Percentiles rank a stretch among this genome's conserved stretches.
phyloP scores from a whole-genome alignment of 2,888 invertebrate species.

The Drosophila silvestris region DNA sequence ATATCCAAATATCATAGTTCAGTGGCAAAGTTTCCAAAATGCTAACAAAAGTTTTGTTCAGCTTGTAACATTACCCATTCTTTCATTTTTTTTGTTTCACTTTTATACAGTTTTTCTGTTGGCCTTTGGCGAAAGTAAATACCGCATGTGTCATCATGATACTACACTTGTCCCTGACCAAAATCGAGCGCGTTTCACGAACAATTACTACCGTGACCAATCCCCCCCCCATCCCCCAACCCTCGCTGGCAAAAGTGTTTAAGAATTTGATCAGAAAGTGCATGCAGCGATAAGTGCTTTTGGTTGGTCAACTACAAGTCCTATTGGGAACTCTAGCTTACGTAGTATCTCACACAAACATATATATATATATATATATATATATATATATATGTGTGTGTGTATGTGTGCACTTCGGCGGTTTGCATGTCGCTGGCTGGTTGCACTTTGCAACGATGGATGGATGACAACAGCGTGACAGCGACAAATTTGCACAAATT shows the following conservation, averaged over 20 bases:
- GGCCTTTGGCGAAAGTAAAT: slow-evolving; percentile 3
- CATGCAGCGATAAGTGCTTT: slow-evolving; percentile 12
- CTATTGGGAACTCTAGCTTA: not conserved
- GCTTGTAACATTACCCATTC: not conserved
- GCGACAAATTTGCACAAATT: slow-evolving; percentile 58
- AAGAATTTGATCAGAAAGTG: slow-evolving; percentile 6
- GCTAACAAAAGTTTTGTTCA: not conserved
- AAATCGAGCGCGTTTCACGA: not conserved
- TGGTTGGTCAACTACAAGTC: slow-evolving; percentile 2
- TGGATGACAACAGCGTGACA: slow-evolving; percentile 32
- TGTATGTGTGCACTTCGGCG: slow-evolving; percentile 20
- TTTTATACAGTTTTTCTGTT: not conserved
- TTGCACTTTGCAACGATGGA: slow-evolving; percentile 56
- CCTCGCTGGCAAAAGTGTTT: not conserved
- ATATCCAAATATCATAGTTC: not conserved
- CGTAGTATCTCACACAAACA: not conserved
- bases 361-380: too few relatives aligned
- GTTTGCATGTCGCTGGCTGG: slow-evolving; percentile 33
- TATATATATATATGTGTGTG: slow-evolving; percentile 7
- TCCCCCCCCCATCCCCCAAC: not conserved
- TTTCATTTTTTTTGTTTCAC: not conserved
- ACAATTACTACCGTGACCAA: not conserved
- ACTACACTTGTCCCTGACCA: slow-evolving; percentile 5
- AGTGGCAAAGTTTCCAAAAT: not conserved
- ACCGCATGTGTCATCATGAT: slow-evolving; percentile 2